Base-by-base conservation (phyloP, 2,888 invertebrate species). In the Branchinecta sandiegonensis region DNA sequence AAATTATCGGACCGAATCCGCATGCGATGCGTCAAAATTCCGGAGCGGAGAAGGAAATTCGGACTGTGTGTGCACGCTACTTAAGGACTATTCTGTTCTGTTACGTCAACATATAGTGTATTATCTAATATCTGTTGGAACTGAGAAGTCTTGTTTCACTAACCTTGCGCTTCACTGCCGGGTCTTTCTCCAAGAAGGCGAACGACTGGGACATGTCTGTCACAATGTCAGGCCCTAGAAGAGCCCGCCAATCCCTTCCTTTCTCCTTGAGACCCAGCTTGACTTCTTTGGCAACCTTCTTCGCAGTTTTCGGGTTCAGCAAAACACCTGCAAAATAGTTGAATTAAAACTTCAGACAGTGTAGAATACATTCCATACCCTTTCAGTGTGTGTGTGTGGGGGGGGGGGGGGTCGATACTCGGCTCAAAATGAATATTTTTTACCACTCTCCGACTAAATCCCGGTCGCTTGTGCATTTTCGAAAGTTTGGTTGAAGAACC, bases 141-240 rank as follows among this genome's bases (percentile, higher is more conserved):
- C 48, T 17, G 37, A 2, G 37, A 37, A 37, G 3, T 37, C 6
- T 6, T 37, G 37, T 37, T 37, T 5, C 6, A 48, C 46, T 46
- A 56, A 69, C 69, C 14, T 69, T 69, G 23, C 63, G 48, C 46
- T 69, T 67, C 13, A 68, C 67, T 10, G 65, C 37, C 56, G 67
- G 68, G 12, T 50, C 67, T 37, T 69, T 65, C 48, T 69, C 69
- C n/a, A 69, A 47, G 56, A 37, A 56, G 10, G 67, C 37, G 46
- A 69, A 69, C 8, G 56, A 56, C 56, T 56, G 56, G 0, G 56
- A 56, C 56, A 56, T 23, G 8, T 56, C 63, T 56, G 63, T 56
- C 23, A 56, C 63, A 10, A 56, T 17, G 63, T 56, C 11, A 0
- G 63, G 8, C 23, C 8, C 63, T 14, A 56, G 56, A n/a, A 56